Evolutionary conservation across 1,140 invertebrate species (phyloP), one percentile per base, ranked within the genome.

Genomic region (Procambarus clarkii): DNA sequence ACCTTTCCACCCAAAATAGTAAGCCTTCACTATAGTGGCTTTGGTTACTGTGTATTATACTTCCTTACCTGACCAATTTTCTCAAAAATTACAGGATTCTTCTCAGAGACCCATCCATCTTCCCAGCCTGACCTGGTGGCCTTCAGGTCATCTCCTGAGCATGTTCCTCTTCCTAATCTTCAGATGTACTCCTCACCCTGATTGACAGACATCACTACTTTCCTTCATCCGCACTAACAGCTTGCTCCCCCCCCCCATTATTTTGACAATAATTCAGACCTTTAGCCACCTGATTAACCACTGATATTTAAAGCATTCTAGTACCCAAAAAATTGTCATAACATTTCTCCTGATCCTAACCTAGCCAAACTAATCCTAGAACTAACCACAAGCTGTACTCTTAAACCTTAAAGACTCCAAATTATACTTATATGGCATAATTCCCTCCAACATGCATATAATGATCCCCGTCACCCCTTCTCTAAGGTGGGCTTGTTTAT

Each of bases 31-130:
- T 21, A 7, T 34, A 34, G 69, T 34, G n/a, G 69, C n/a, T 74
- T 74, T 74, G 5, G 24, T 74, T 74, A 34, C 34, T 34, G 34
- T 34, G 34, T 34, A 34, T 34, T 34, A 2, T 74, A 74, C 21
- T 74, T 8, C n/a, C 0, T 11, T 69, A 18, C 21, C 64, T 69
- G 64, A 69, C 64, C 5, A 18, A 18, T n/a, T 69, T 69, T 69
- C 64, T 69, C 64, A 11, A 69, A 69, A 69, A 69, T 74, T 74
- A 74, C 69, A 74, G 69, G 69, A 15, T 21, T 74, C 69, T 34
- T 74, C 69, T 74, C 69, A 34, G 69, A 74, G 69, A 74, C n/a
- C 69, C 69, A 74, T 74, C n/a, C 69, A 34, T 71, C 69, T 24
- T 74, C 69, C 24, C 69, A 74, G 69, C 69, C 69, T 74, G 69